Evolutionary conservation across 2,113 vertebrate species (phyloP).

Genomic region (Empidonax alnorum): DNA sequence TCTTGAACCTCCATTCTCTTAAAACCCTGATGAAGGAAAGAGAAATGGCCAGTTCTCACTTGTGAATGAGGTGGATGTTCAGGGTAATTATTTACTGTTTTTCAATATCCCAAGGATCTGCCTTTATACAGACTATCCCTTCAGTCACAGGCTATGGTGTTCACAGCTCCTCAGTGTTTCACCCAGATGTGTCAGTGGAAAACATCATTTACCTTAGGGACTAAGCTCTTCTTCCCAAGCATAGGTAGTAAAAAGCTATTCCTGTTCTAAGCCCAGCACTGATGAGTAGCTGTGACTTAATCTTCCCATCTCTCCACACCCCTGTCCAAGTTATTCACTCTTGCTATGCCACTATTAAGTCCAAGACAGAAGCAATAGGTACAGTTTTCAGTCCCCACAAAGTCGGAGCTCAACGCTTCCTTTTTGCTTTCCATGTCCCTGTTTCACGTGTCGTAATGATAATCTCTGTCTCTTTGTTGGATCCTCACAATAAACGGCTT

Average conservation of each 20-base stretch:
- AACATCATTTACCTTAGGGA: not conserved
- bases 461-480: constrained; percentile 63
- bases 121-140: not conserved
- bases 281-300: not conserved
- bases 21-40: not conserved
- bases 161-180: not conserved
- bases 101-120: not conserved
- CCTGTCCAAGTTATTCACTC: not conserved
- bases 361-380: not conserved
- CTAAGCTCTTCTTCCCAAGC: not conserved
- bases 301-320: not conserved
- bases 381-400: not conserved
- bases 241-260: not conserved
- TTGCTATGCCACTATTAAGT: not conserved
- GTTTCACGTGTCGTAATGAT: constrained; percentile 32
- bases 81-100: not conserved
- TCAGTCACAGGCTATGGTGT: not conserved
- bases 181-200: not conserved
- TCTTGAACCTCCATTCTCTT: not conserved
- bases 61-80: not conserved
- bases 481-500: constrained; percentile 51
- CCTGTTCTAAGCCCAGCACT: not conserved
- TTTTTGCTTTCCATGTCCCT: constrained; percentile 7
- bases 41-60: not conserved
- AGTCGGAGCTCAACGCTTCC: not conserved